phyloP scores from a whole-genome alignment of 2,797 vertebrate species.

The Dryobates pubescens region DNA sequence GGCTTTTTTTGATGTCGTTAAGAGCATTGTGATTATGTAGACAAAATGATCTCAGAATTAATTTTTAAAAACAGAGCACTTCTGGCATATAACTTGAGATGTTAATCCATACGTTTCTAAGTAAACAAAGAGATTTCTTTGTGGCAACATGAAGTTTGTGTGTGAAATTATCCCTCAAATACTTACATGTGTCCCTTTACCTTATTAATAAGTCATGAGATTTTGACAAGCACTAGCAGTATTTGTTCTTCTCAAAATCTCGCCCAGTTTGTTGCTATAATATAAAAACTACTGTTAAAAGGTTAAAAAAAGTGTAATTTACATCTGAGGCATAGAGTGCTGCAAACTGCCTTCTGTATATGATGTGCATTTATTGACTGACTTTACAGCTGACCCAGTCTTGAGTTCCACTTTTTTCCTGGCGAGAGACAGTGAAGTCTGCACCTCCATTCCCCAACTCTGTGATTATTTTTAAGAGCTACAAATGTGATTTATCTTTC shows the following conservation, averaged over 20 bases:
- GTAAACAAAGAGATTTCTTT: background rate
- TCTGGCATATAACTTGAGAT: background rate
- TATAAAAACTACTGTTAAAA: background rate
- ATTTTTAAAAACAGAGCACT: background rate
- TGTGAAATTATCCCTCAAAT: background rate
- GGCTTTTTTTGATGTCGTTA: background rate
- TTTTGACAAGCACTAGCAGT: background rate
- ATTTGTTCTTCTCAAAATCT: background rate
- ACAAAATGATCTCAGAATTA: background rate
- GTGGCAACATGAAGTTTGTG: background rate
- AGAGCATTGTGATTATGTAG: background rate
- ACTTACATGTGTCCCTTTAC: background rate
- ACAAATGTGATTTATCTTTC: background rate
- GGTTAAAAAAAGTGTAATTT: background rate
- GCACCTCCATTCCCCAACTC: background rate
- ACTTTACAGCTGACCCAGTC: background rate
- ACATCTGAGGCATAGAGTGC: background rate
- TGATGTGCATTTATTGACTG: background rate
- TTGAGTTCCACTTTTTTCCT: background rate
- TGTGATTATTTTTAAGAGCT: background rate
- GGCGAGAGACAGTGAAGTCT: background rate
- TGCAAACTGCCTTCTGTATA: background rate
- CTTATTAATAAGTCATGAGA: background rate
- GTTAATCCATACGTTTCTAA: background rate
- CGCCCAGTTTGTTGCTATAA: background rate